A percentile compares a stretch with the other conserved stretches of the same genome.
phyloP scores from a whole-genome alignment of 2,888 invertebrate genomes.

The Eupithecia centaureata region DNA sequence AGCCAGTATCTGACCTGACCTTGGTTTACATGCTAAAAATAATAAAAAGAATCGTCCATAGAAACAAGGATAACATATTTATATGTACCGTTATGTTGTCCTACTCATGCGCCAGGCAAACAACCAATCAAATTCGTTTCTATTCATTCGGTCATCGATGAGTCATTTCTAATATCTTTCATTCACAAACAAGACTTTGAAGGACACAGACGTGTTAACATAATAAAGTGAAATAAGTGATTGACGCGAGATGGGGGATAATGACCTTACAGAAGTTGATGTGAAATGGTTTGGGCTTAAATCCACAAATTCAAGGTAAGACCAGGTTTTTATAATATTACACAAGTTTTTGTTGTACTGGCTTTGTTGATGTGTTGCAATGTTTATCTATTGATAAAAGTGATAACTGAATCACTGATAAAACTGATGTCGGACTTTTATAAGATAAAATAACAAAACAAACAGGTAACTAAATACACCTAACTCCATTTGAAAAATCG shows the following conservation, averaged over 20 bases:
- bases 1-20: neutral
- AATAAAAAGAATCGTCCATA: neutral
- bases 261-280: constrained; percentile 1
- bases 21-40: neutral
- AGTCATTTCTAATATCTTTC: neutral
- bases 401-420: neutral
- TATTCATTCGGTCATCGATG: neutral
- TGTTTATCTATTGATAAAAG: neutral
- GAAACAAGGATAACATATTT: neutral
- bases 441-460: neutral
- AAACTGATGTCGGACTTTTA: neutral
- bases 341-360: neutral
- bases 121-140: neutral
- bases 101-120: neutral
- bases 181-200: neutral
- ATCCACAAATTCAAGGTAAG: constrained; percentile 17
- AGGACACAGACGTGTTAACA: neutral
- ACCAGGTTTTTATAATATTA: neutral
- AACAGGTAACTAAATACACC: neutral
- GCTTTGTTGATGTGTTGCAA: neutral
- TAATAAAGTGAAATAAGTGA: neutral
- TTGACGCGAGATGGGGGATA: neutral
- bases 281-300: constrained; percentile 13
- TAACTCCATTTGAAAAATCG: no score
- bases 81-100: neutral